These are phyloP conservation scores for Troides oblongomaculatus DNA, from an alignment of 2,888 invertebrate genomes.

Conservation along the genomic window DNA sequence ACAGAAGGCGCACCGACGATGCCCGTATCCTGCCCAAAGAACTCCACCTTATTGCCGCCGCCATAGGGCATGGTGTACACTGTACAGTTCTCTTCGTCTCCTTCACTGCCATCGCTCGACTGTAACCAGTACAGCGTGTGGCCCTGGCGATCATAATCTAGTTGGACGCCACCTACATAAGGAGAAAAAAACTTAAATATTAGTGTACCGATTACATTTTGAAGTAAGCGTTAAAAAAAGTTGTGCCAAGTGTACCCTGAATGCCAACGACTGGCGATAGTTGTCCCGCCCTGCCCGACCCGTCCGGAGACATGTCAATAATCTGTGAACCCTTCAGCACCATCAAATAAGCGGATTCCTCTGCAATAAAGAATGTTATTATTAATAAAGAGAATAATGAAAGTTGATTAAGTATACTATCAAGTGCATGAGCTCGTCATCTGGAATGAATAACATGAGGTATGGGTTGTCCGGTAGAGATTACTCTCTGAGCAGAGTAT, in stretches of 20 bases:
- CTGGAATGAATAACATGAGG: too few species aligned
- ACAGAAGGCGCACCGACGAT: slow-evolving; percentile 94
- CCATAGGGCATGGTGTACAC: slow-evolving; percentile 91
- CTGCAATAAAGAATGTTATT: slow-evolving; percentile 61
- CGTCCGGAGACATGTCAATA: slow-evolving; percentile 89
- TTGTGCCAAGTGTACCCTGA: slow-evolving; percentile 51
- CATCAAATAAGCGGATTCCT: slow-evolving; percentile 93
- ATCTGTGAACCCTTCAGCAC: slow-evolving; percentile 94
- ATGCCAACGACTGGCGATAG: slow-evolving; percentile 93
- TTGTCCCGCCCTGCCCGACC: slow-evolving; percentile 87
- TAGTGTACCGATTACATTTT: too few species aligned
- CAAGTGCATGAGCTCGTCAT: too few species aligned
- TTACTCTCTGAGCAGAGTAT: too few species aligned
- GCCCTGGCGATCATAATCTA: slow-evolving; percentile 94
- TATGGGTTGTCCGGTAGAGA: too few species aligned
- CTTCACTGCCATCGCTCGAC: slow-evolving; percentile 81
- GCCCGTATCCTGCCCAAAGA: slow-evolving; percentile 90
- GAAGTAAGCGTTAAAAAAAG: background rate
- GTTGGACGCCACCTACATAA: slow-evolving; percentile 86
- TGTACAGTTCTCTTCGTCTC: slow-evolving; percentile 91
- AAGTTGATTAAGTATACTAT: too few species aligned
- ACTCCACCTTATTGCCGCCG: slow-evolving; percentile 87
- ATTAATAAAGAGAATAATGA: slow-evolving; percentile 4
- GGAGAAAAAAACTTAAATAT: background rate
- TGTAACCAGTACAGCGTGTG: slow-evolving; percentile 94